Evolutionary conservation across 2,888 invertebrate species (phyloP).

Genomic region (Polydesmus complanatus): DNA sequence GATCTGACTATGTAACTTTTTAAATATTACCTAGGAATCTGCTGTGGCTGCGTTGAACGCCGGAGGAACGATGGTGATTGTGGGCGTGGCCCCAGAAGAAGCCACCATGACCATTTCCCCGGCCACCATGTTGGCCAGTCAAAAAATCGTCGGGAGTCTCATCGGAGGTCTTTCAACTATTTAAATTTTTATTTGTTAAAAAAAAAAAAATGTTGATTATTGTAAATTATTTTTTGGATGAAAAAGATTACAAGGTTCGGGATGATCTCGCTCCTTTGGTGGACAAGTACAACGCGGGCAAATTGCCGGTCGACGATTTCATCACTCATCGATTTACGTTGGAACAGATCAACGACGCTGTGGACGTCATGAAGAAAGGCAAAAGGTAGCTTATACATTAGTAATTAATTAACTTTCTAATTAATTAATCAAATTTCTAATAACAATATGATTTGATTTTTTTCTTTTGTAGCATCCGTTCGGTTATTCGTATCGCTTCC

Average conservation of each 20-base stretch:
- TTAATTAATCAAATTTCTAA: not conserved
- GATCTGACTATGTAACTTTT: not conserved
- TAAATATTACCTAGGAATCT: not conserved
- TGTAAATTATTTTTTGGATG: too few species aligned
- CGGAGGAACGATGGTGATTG: conserved; percentile 14
- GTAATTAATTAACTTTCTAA: not conserved
- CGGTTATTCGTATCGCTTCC: not conserved
- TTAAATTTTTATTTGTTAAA: not conserved
- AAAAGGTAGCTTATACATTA: conserved; percentile 12
- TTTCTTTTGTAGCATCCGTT: conserved; percentile 1
- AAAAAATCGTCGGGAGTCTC: conserved; percentile 6
- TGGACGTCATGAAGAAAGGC: conserved; percentile 9
- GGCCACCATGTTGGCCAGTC: conserved; percentile 4
- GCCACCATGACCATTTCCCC: conserved; percentile 4
- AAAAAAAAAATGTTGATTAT: not conserved
- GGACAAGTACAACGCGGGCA: conserved; percentile 7
- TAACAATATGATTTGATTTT: not conserved
- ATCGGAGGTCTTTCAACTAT: too few species aligned
- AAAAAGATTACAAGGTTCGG: conserved; percentile 11
- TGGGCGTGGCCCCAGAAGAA: conserved; percentile 10
- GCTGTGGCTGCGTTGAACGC: not conserved
- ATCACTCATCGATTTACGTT: conserved; percentile 9
- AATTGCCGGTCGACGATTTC: conserved; percentile 10
- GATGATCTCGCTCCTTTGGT: conserved; percentile 11
- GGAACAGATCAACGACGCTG: conserved; percentile 10